A percentile compares a stretch with the other conserved stretches of the same genome.
These are phyloP conservation scores for Amphipoea lucens DNA, from an alignment of 2,888 invertebrate species.

Conservation along the genomic window DNA sequence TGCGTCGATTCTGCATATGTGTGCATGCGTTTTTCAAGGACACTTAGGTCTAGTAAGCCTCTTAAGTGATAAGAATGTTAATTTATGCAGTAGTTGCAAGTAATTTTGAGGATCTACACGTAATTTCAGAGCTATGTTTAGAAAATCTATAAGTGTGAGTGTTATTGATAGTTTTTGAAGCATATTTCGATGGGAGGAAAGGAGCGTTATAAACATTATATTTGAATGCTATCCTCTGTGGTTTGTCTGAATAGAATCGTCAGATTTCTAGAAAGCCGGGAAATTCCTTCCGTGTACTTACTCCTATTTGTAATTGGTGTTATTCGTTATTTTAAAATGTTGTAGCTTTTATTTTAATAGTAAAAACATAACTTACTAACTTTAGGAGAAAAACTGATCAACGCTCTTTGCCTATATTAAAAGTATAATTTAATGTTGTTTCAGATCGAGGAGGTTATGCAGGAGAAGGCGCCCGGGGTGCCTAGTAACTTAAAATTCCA, in stretches of 20 bases:
- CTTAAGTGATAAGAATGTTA: constrained; percentile 71
- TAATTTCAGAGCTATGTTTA: constrained; percentile 40
- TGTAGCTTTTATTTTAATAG: neutral
- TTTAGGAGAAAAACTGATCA: neutral
- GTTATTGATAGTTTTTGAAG: neutral
- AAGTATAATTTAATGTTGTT: constrained; percentile 65
- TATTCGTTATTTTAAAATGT: neutral
- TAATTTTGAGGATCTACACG: constrained; percentile 59
- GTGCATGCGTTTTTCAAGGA: no score
- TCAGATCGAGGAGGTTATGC: constrained; percentile 90
- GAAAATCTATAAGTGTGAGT: constrained; percentile 53
- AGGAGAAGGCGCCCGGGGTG: constrained; percentile 88
- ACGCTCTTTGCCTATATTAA: neutral
- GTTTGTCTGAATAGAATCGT: neutral
- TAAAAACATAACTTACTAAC: no score
- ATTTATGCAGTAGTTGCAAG: constrained; percentile 66
- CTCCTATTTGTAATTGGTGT: neutral
- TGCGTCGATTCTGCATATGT: no score
- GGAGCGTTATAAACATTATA: neutral
- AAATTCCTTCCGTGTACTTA: neutral
- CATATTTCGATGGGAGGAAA: neutral
- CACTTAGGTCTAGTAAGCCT: no score
- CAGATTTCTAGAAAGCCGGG: neutral
- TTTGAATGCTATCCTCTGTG: neutral
- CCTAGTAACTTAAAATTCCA: constrained; percentile 82